Evolutionary conservation across 2,797 vertebrate species (phyloP), one percentile per base, ranked within the genome.

Genomic region (Toxotes lorentzi): DNA sequence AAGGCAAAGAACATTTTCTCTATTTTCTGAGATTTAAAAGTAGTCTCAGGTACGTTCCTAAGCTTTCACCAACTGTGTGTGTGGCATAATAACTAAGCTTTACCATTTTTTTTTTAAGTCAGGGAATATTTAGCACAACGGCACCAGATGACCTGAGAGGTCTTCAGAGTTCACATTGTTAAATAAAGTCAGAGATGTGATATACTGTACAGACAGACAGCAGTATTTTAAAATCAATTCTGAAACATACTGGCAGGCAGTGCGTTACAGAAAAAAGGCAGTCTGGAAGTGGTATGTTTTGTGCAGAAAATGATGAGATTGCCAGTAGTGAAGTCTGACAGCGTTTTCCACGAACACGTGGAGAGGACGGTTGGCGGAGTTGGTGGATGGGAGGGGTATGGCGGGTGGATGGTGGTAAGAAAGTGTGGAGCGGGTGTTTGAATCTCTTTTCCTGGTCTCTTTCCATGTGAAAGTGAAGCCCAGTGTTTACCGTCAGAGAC

Each of bases 401-500:
- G 71, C 12, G 30, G 74, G 60, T 17, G 72, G 73, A 56, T 67
- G 82, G 32, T 43, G 79, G 74, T 82, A 48, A 70, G 76, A 64
- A 84, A 80, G 69, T 86, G 73, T 70, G 81, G 72, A 84, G 14
- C 51, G 77, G 64, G 62, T 84, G 84, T 87, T 87, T 90, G 83
- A 65, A 85, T 87, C 82, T 82, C 68, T 78, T 74, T 74, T 68
- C 67, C 83, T 91, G 86, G 80, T 85, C 69, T 32, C 75, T 45
- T 82, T 89, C 90, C 88, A 85, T 76, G 66, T 76, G 83, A 84
- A 73, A 87, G 86, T 69, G 86, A 88, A 89, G 90, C 89, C 90
- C 80, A 79, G 89, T 90, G 93, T 93, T 94, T 92, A 92, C 87
- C 76, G 87, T 90, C 89, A 89, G 84, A 86, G 89, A 84, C 85